phyloP scores from a whole-genome alignment of 2,113 vertebrate genomes.

The Gobio gobio region DNA sequence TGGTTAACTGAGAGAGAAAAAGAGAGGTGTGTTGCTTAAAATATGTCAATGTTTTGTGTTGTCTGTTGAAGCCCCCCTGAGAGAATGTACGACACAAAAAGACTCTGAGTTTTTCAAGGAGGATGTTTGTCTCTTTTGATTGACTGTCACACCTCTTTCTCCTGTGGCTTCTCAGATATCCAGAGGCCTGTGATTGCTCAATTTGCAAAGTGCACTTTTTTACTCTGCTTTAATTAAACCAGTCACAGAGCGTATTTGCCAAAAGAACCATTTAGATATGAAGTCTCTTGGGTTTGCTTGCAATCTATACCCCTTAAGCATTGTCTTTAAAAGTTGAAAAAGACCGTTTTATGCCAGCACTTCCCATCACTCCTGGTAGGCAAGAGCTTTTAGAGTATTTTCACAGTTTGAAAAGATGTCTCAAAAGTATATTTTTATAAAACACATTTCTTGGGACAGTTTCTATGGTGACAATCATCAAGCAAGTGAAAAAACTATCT shows the following conservation, averaged over 20 bases:
- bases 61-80: slow-evolving; percentile 12
- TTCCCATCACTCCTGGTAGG: slow-evolving; percentile 22
- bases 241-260: slow-evolving; percentile 47
- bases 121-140: slow-evolving; percentile 26
- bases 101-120: not conserved
- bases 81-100: slow-evolving; percentile 7
- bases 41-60: slow-evolving; percentile 8
- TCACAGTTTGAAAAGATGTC: not conserved
- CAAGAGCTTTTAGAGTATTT: slow-evolving; percentile 10
- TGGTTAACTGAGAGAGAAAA: not conserved
- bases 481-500: not conserved
- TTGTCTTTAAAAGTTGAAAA: slow-evolving; percentile 40
- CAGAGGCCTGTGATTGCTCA: slow-evolving; percentile 50
- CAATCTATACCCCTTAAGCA: slow-evolving; percentile 37
- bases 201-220: slow-evolving; percentile 55
- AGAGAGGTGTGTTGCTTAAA: not conserved
- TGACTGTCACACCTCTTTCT: slow-evolving; percentile 31
- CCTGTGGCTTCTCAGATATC: slow-evolving; percentile 12
- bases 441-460: not conserved
- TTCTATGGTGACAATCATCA: slow-evolving; percentile 7
- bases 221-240: slow-evolving; percentile 57
- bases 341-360: slow-evolving; percentile 11
- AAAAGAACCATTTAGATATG: slow-evolving; percentile 56
- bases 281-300: slow-evolving; percentile 37
- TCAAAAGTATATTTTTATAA: not conserved